Base-by-base conservation (phyloP, 2,797 vertebrate genomes). In the Poecilia velifera region DNA sequence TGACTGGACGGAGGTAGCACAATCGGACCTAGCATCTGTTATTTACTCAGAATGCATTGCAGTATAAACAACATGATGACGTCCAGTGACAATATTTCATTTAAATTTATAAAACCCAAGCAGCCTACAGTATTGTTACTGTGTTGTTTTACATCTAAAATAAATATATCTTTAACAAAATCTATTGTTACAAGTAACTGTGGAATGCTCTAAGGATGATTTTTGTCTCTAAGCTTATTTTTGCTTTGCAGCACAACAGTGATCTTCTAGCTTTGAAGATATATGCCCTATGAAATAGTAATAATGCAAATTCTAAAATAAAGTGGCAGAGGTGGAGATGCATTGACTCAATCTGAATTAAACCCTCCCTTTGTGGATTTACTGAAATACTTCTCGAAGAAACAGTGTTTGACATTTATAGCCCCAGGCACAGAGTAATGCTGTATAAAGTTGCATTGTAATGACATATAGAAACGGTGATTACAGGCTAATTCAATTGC, bases 401-500 rank as follows among this genome's bases (percentile, higher is more conserved):
- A 93, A 91, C 86, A 84, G 73, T 91, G 89, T 95, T 95, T 95
- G 94, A 94, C 93, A 92, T 94, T 92, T 92, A 93, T 90, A 91
- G 94, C 93, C 92, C 34, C 49, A 75, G 92, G 95, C 93, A 91
- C 86, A 85, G 91, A 93, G 89, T 93, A 93, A 94, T 95, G 93
- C 93, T 91, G 92, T 92, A 94, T 94, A 94, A 94, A 91, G 93
- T 95, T 95, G 95, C 95, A 95, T 93, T 94, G 90, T 95, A 95
- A 95, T 95, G 94, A 95, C 91, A 94, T 95, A 96, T 95, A 95
- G 92, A 94, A 95, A 94, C 91, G 86, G 87, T 94, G 94, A 95
- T 96, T 95, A 95, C 93, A 91, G 93, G 88, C 88, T 95, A 95
- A 96, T 96, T 96, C 94, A 95, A 95, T 96, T 95, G 93, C 88